These are phyloP conservation scores for Drosophila jambulina DNA, from an alignment of 1,140 invertebrate species.

Conservation along the genomic window DNA sequence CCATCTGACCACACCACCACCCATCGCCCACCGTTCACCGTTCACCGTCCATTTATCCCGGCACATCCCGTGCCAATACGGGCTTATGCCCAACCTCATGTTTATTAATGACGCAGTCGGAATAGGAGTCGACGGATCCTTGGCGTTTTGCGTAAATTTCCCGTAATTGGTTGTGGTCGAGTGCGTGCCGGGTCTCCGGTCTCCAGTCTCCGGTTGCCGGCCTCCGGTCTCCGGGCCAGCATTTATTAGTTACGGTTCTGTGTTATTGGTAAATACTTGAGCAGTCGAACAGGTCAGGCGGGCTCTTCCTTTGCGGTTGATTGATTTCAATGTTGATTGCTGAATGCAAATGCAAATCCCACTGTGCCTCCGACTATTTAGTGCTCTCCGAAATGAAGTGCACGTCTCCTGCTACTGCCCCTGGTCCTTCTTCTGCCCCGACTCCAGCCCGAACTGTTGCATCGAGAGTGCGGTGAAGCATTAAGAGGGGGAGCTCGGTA, in stretches of 20 bases:
- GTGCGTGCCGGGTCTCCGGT: conserved; percentile 51
- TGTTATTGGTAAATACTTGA: conserved; percentile 75
- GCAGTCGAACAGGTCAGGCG: conserved; percentile 6
- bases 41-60: conserved; percentile 51
- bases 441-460: conserved; percentile 10
- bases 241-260: conserved; percentile 77
- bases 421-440: not conserved
- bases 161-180: conserved; percentile 80
- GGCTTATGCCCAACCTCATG: conserved; percentile 58
- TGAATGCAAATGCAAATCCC: conserved; percentile 71
- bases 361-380: conserved; percentile 46
- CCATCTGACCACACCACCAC: conserved; percentile 15
- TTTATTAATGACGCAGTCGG: conserved; percentile 70
- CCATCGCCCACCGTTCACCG: conserved; percentile 1
- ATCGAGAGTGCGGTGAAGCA: conserved; percentile 13
- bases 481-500: not conserved
- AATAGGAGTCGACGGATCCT: conserved; percentile 32
- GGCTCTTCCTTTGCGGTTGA: conserved; percentile 66
- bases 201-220: conserved; percentile 9
- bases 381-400: conserved; percentile 35
- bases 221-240: conserved; percentile 19
- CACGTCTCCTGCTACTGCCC: not conserved
- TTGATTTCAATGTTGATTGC: conserved; percentile 79
- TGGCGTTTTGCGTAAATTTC: conserved; percentile 75
- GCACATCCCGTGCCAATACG: conserved; percentile 24